Evolutionary conservation across 2,113 vertebrate species (phyloP), one percentile per base, ranked within the genome.

Genomic region (Paramormyrops kingsleyae): DNA sequence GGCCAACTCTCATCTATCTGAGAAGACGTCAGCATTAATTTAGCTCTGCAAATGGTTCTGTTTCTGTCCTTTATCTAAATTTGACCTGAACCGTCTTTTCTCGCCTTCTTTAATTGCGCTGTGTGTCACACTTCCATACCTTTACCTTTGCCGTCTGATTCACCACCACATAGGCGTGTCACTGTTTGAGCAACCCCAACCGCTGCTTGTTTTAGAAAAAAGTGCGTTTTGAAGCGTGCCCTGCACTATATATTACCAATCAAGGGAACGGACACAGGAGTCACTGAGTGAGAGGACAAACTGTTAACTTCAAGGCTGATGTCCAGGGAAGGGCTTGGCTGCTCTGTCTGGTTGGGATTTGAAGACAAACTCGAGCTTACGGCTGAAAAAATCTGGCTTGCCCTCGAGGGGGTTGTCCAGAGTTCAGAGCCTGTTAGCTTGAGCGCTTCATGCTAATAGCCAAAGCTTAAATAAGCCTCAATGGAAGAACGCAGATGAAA

Each of bases 371-470:
- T 92, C 90, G 92, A 93, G 91, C 88, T 91, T 88, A 92, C 92
- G 91, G 92, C 90, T 90, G 91, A 93, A 80, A 80, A 80, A 80
- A 19, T 92, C 87, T 90, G 77, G 90, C 90, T 93, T 92, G 89
- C 91, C 88, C 91, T 93, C 91, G 90, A 90, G 91, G 49, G 44
- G 42, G 66, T 47, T 12, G 46, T 83, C 80, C 52, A 19, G 19
- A 13, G 52, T 62, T 91, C 87, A 83, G 31, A 77, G 84, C 62
- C 49, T 59, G 62, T 39, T 21, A 77, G 24, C 85, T 89, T 35
- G 42, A 35, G 4, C 50, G 35, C 74, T 42, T 80, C 47, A 49
- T 35, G 47, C 27, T 31, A 44, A 46, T 13, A 88, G 24, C 21
- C 24, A 9, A 88, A 50, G 44, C 27, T 88, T 39, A 46, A 47